Evolutionary conservation across 1,140 invertebrate species (phyloP).

Genomic region (Drosophila ananassae): DNA sequence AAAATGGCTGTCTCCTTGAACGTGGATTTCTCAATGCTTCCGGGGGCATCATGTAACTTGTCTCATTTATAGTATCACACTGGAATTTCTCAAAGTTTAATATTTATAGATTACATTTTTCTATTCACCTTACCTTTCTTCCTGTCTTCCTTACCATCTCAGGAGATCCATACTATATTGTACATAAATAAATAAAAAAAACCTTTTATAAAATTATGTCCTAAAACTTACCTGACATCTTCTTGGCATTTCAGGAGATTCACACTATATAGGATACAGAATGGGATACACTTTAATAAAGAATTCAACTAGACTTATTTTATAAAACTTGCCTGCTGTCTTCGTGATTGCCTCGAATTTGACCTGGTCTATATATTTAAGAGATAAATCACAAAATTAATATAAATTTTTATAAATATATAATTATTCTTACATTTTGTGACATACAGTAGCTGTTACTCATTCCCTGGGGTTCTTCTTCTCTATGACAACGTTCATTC

Average conservation of each 20-base stretch:
- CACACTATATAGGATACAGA: not conserved
- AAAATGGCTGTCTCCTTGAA: not conserved
- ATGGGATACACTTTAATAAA: not conserved
- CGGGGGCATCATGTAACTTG: conserved; percentile 25
- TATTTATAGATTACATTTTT: not conserved
- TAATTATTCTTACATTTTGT: conserved; percentile 6
- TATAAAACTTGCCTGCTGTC: not conserved
- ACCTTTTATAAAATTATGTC: not conserved
- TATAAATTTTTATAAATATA: not conserved
- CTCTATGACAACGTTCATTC: not conserved
- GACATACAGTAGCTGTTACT: not conserved
- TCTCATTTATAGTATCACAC: conserved; percentile 18
- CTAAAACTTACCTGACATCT: not conserved
- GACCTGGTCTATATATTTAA: not conserved
- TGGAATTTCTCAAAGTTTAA: not conserved
- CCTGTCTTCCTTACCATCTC: not conserved
- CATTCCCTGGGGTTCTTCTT: not conserved
- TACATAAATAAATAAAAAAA: not conserved
- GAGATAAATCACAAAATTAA: not conserved
- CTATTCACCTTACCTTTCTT: conserved; percentile 2
- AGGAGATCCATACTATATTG: not conserved
- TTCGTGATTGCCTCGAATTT: not conserved
- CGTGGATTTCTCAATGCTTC: not conserved
- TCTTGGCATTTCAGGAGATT: conserved; percentile 2
- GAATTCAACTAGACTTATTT: not conserved